Evolutionary conservation across 2,888 invertebrate genomes (phyloP), one percentile per base, ranked within the genome.

Genomic region (Stictocephala bisonia): DNA sequence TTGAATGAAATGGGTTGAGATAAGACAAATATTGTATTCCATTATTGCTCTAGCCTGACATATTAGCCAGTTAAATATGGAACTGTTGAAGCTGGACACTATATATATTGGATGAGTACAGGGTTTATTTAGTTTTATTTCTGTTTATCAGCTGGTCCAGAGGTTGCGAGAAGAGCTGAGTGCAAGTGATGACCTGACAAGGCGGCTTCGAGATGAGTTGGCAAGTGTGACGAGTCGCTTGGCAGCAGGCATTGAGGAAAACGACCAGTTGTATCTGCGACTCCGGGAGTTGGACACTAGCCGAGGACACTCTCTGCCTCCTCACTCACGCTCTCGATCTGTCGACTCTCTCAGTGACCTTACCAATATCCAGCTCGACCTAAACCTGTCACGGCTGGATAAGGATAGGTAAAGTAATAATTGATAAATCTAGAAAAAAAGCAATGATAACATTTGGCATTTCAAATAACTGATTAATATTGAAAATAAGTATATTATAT

Each of bases 281-380:
- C 86, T 94, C 71, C 87, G 91, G 73, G 93, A 93, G 79, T 82
- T 93, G 24, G 93, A 93, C 84, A 89, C 89, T 18, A 85, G 87
- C 76, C 88, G 71, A 87, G 88, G 4, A 85, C 87, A 1, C 85
- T 86, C 7, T 11, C 74, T 20, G 71, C 75, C 24, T 67, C 72
- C 74, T 40, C 86, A 87, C 80, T 88, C 88, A 78, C 88, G 88
- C 75, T 87, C 89, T 74, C 88, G 89, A 80, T 91, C 92, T 78
- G 88, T 93, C 77, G 92, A 93, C 79, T 94, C 94, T 3, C 85
- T 95, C 7, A 91, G 92, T 78, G 94, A 95, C 82, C 87, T 95
- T 40, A 92, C 93, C 6, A 93, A 93, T 80, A 87, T 94, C 71
- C 93, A 93, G 82, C 86, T 90, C 80, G 92, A 93, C 78, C 84